Evolutionary conservation across 2,113 vertebrate species (phyloP), one percentile per base, ranked within the genome.

Genomic region (Serinus canaria): DNA sequence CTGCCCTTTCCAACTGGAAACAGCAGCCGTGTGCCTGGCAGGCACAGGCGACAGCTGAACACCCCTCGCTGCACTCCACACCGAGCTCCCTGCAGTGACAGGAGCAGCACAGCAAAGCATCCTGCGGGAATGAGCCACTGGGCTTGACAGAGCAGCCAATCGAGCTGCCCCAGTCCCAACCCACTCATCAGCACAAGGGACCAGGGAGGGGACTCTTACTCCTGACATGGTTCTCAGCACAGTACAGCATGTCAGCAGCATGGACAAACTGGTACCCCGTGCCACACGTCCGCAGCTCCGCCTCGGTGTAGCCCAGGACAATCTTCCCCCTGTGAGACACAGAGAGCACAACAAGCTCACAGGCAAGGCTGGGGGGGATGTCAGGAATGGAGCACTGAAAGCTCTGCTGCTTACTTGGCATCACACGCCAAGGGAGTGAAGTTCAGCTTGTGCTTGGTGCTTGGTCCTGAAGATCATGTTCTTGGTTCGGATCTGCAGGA

Each of bases 371-470:
- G 0, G 10, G 9, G 15, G 18, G 72, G 44, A 55, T 17, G 44
- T 15, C 63, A 1, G 44, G 41, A 37, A 13, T 0, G 13, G 21
- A 31, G 30, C 0, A 2, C 28, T 39, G 63, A 27, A 47, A 89
- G 28, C 73, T 47, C 62, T 63, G 53, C 33, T 28, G 77, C 92
- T 25, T 96, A 98, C 98, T 97, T 98, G 85, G 98, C 97, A 24
- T 98, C 98, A 1, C 98, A 98, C 0, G 97, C 98, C 95, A 98
- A 47, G 4, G 98, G 98, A 3, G 98, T 98, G 90, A 98, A 98
- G 94, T 98, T 98, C 94, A 98, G 97, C 92, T 98, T 98, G n/a
- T n/a, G n/a, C n/a, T n/a, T n/a, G n/a, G 96, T 98, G 98, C 93
- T 98, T 98, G 0, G 98, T 98, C 73, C 98, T 97, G 94, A 98